A percentile compares a stretch with the other conserved stretches of the same genome.
Conservation (phyloP, 2,888 invertebrate species). For the Rhabditophanes sp. region DNA sequence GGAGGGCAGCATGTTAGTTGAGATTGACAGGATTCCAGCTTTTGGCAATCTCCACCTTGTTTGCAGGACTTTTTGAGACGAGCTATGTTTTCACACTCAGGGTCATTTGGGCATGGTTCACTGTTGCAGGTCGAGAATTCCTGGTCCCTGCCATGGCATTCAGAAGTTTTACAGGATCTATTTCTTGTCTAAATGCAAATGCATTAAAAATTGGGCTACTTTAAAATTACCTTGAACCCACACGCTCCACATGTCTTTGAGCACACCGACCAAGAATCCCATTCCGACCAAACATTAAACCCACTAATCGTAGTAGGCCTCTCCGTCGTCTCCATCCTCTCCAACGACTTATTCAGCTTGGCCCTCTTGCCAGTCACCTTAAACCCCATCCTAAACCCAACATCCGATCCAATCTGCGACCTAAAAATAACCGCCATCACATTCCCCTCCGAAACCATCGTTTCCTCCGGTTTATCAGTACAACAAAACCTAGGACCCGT, state of each 20-base stretch:
- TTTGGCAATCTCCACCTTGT: constrained; percentile 7
- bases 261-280: constrained; percentile 38
- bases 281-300: constrained; percentile 25
- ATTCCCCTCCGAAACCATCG: constrained; percentile 93
- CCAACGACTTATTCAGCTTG: no score
- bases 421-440: constrained; percentile 59
- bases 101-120: constrained; percentile 30
- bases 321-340: no score
- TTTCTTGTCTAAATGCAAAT: constrained; percentile 12
- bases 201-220: no score
- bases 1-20: constrained; percentile 38
- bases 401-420: constrained; percentile 23
- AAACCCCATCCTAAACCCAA: constrained; percentile 18
- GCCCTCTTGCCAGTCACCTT: no score
- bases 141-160: constrained; percentile 34
- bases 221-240: no score
- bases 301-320: constrained; percentile 18
- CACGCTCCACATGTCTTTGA: no score
- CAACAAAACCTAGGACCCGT: constrained; percentile 43
- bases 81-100: constrained; percentile 19
- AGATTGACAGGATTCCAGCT: constrained; percentile 23
- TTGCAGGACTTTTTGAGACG: constrained; percentile 2
- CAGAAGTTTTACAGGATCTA: constrained; percentile 22
- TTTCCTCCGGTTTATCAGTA: constrained; percentile 56
- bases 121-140: constrained; percentile 38